Base-by-base conservation (phyloP, 92 coral and sea anemone genomes). In the Bergia puertoricense region DNA sequence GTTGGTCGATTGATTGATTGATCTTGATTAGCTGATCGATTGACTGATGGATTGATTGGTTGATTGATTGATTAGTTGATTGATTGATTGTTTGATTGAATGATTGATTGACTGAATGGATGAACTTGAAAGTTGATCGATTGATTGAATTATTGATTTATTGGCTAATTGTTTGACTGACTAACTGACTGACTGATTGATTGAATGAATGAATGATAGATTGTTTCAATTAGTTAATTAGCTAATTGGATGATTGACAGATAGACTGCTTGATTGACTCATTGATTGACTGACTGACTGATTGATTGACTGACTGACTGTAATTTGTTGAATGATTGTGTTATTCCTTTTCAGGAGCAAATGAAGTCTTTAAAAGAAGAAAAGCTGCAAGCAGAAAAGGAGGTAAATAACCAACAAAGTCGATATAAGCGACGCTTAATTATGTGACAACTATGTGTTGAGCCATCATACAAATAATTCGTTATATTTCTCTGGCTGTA, bases 321-420 rank as follows among this genome's bases (percentile, higher is more conserved):
- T 13, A 67, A 67, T 4, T 77, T 45, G 77, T 41, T 40, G 7
- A 41, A 6, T 42, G 37, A 6, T 36, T 74, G n/a, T 14, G 22
- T 74, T 39, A 13, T 74, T 37, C 44, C 37, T 6, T 18, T 76
- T 42, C 40, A 79, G 82, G 82, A 79, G 44, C 41, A 51, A n/a
- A 79, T 79, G 82, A 79, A 79, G 42, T 0, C 15, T 4, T 79
- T 79, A n/a, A 22, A 46, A 23, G 82, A 79, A 51, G 65, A 79
- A 46, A 79, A 79, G 50, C 43, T 79, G 18, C 82, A 79, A 30
- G 82, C 82, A 30, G 82, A 48, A 51, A 79, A 79, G 66, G 82
- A 79, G 82, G 82, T 79, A 36, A 79, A 67, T 6, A 6, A 37
- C 67, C 5, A n/a, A 11, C 15, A 54, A 0, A 11, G 11, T 54